Conservation (phyloP, 2,888 invertebrate genomes). For the Torymus tubicola region DNA sequence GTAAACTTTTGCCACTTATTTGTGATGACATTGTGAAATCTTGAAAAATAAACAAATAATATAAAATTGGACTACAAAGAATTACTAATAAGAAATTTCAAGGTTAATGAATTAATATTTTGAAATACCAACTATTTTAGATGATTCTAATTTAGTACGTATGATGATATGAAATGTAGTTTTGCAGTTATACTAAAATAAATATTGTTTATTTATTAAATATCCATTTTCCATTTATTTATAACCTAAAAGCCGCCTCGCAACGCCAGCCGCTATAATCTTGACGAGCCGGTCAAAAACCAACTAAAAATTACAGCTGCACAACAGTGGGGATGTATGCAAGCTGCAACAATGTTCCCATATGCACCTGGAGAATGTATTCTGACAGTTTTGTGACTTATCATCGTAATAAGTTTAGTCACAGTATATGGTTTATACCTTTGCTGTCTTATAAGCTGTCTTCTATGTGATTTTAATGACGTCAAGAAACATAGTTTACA, state of each 20-base stretch:
- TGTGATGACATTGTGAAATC: constrained; percentile 58
- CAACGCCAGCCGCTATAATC: background rate
- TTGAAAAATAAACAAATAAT: background rate
- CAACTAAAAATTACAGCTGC: constrained; percentile 5
- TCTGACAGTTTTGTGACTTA: no score
- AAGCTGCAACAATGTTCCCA: no score
- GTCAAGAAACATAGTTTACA: no score
- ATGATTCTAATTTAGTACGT: background rate
- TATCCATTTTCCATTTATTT: constrained; percentile 9
- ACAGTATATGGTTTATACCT: no score
- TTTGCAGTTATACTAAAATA: background rate
- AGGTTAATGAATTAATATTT: no score
- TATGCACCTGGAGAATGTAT: no score
- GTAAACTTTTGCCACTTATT: constrained; percentile 70
- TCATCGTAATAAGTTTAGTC: no score
- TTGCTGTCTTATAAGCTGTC: no score
- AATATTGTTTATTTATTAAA: constrained; percentile 25
- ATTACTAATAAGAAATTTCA: background rate
- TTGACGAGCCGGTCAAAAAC: constrained; percentile 18
- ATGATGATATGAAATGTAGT: background rate
- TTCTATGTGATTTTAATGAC: no score
- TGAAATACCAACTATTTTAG: no score
- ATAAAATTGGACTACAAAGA: no score
- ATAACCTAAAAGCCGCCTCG: background rate
- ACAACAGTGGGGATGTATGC: background rate